Evolutionary conservation across 1,140 invertebrate genomes (phyloP), one percentile per base, ranked within the genome.

Genomic region (Leptonema lineaticorne): DNA sequence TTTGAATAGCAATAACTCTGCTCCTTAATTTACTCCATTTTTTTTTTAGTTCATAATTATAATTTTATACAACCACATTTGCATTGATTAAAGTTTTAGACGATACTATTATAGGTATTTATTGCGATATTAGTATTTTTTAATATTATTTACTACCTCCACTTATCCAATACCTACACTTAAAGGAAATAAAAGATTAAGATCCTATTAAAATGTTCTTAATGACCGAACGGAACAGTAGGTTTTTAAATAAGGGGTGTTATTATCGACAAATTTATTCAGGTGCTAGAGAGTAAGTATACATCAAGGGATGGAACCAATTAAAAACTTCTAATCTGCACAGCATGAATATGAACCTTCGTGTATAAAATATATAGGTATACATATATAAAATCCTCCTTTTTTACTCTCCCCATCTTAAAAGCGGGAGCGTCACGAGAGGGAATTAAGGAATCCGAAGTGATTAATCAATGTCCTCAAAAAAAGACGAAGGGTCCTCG

Each of bases 1-100:
- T 79, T 78, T 80, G 81, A 82, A 82, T 82, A 77, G 78, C 81
- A 80, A 82, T 82, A 81, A 81, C 81, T 78, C 79, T 79, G n/a
- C 9, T 48, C 37, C 11, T 41, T 41, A 9, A 41, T 41, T 41
- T 9, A 41, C 37, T 41, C 16, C n/a, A n/a, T n/a, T n/a, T n/a
- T n/a, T n/a, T n/a, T n/a, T n/a, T n/a, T n/a, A n/a, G n/a, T n/a
- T n/a, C n/a, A n/a, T n/a, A n/a, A n/a, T n/a, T n/a, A n/a, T n/a
- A n/a, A n/a, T n/a, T n/a, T n/a, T n/a, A n/a, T n/a, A n/a, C n/a
- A n/a, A n/a, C n/a, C n/a, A n/a, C n/a, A n/a, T n/a, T n/a, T n/a
- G n/a, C n/a, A n/a, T n/a, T n/a, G n/a, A n/a, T n/a, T n/a, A n/a
- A n/a, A n/a, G n/a, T n/a, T n/a, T n/a, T n/a, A n/a, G n/a, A n/a